These are phyloP conservation scores for Chaetodon trifasciatus DNA, from an alignment of 2,797 vertebrate genomes.

Conservation along the genomic window DNA sequence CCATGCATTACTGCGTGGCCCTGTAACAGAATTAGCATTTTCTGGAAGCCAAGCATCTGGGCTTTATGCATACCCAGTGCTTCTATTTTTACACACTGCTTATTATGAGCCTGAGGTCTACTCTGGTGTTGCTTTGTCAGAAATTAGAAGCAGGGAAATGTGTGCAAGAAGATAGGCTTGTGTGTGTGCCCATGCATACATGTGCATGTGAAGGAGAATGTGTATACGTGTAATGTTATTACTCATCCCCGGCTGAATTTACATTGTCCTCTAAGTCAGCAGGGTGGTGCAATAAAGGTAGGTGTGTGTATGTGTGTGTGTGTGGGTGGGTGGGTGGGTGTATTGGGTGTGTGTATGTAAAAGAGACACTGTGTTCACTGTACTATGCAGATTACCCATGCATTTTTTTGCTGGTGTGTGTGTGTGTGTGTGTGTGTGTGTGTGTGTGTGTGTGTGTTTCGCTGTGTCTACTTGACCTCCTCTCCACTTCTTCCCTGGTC, in stretches of 20 bases:
- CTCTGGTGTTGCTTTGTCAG: conserved; percentile 67
- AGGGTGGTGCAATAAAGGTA: conserved; percentile 53
- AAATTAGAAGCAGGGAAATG: conserved; percentile 66
- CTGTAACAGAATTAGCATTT: conserved; percentile 70
- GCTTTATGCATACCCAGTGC: conserved; percentile 72
- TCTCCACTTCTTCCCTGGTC: conserved; percentile 67
- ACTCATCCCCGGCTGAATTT: conserved; percentile 70
- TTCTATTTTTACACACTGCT: conserved; percentile 79
- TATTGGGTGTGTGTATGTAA: neutral
- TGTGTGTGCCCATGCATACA: conserved; percentile 10
- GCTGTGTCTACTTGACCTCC: conserved; percentile 76
- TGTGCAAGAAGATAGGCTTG: conserved; percentile 24
- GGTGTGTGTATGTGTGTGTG: neutral
- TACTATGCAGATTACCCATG: conserved; percentile 16
- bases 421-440: conserved; percentile 20
- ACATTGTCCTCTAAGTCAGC: conserved; percentile 73
- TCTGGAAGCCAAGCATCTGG: conserved; percentile 71
- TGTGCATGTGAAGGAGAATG: conserved; percentile 18
- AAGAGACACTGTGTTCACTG: conserved; percentile 13
- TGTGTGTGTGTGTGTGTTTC: conserved; percentile 29
- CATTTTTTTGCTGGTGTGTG: conserved; percentile 12
- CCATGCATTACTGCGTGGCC: conserved; percentile 37
- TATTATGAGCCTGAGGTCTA: conserved; percentile 73
- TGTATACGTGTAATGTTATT: conserved; percentile 60
- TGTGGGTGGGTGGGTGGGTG: neutral